These are phyloP conservation scores for Seriola aureovittata DNA, from an alignment of 2,113 vertebrate species.

Conservation along the genomic window DNA sequence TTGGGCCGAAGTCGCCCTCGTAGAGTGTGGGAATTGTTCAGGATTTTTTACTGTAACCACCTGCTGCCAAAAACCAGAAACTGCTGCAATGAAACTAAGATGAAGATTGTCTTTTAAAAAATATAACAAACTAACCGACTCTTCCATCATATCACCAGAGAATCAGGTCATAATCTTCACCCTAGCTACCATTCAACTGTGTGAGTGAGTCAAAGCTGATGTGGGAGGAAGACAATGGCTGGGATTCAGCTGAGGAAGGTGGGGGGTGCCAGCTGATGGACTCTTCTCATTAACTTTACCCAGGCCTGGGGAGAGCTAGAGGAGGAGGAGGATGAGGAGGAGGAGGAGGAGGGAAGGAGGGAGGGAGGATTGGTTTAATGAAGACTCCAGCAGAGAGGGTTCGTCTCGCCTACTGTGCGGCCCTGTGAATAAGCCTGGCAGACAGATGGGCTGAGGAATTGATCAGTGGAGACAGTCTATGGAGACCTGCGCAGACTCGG, in stretches of 20 bases:
- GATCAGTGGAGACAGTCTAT: constrained; percentile 66
- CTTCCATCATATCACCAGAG: background rate
- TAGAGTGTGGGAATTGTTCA: background rate
- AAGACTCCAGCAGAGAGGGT: constrained; percentile 69
- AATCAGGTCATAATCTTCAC: background rate
- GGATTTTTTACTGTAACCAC: background rate
- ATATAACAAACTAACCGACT: background rate
- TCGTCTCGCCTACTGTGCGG: constrained; percentile 57
- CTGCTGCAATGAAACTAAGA: background rate
- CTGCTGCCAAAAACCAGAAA: background rate
- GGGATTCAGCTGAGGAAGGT: constrained; percentile 7
- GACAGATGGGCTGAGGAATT: constrained; percentile 75
- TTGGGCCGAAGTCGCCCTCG: background rate
- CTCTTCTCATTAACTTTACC: constrained; percentile 81
- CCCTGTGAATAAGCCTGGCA: constrained; percentile 68
- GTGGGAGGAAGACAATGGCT: constrained; percentile 32
- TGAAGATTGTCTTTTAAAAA: background rate
- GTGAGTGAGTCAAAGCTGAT: constrained; percentile 36
- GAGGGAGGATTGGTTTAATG: constrained; percentile 73
- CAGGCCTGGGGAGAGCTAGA: constrained; percentile 66
- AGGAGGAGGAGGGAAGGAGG: background rate
- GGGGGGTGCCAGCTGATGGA: constrained; percentile 69
- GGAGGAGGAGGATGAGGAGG: constrained; percentile 26
- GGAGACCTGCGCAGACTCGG: constrained; percentile 56
- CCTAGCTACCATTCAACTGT: constrained; percentile 4